These are phyloP conservation scores for Dendroctonus ponderosae DNA, from an alignment of 1,140 invertebrate species.

Conservation along the genomic window DNA sequence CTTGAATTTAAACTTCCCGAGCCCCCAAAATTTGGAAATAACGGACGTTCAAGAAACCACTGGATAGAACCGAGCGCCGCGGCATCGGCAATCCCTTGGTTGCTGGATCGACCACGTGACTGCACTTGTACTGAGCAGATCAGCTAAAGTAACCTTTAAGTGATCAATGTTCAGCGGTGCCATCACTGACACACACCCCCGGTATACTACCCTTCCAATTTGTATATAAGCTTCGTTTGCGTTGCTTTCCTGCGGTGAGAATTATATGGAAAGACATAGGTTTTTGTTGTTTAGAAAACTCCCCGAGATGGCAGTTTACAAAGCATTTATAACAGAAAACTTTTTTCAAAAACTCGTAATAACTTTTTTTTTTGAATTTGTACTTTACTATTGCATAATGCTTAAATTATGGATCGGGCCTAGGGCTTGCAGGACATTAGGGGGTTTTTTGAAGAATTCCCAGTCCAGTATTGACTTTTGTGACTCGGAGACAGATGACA, in stretches of 20 bases:
- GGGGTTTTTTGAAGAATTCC: too few species aligned
- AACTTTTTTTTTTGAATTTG: too few species aligned
- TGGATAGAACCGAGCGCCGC: conserved; percentile 38
- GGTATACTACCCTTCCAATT: not conserved
- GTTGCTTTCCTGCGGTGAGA: not conserved
- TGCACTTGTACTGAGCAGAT: conserved; percentile 60
- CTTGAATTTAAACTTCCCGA: conserved; percentile 32
- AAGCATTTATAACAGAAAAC: too few species aligned
- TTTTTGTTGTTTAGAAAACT: too few species aligned
- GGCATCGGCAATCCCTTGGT: conserved; percentile 58
- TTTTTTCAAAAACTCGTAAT: too few species aligned
- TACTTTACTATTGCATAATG: too few species aligned
- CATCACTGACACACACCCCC: conserved; percentile 65
- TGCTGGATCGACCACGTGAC: conserved; percentile 58
- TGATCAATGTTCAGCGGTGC: conserved; percentile 67
- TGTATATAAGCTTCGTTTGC: conserved; percentile 36
- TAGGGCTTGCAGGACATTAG: too few species aligned
- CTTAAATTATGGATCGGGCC: too few species aligned
- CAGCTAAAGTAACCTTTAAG: conserved; percentile 57
- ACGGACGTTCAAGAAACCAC: conserved; percentile 39
- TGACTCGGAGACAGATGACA: too few species aligned
- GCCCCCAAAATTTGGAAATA: conserved; percentile 39
- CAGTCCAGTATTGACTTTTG: too few species aligned
- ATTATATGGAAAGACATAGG: too few species aligned
- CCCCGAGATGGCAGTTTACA: too few species aligned